Percentiles rank a stretch among this genome's conserved stretches.
Conservation (phyloP, 1,140 invertebrate species). For the Drosophila mauritiana region DNA sequence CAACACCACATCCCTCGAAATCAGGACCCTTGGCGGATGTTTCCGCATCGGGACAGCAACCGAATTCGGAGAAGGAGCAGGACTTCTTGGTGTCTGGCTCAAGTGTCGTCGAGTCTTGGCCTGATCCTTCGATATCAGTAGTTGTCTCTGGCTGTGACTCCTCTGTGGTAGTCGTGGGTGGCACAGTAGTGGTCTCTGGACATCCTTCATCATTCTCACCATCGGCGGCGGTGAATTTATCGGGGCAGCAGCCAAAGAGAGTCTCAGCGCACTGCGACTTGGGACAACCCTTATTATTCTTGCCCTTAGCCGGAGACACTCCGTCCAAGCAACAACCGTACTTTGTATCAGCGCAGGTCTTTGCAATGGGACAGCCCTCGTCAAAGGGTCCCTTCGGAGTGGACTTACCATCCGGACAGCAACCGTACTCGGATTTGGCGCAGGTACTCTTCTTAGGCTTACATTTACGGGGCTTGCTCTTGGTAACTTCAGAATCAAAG, state of each 20-base stretch:
- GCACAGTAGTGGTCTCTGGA: conserved; percentile 87
- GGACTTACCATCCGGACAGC: conserved; percentile 94
- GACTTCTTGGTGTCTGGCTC: conserved; percentile 65
- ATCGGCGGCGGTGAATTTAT: conserved; percentile 90
- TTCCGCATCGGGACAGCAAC: conserved; percentile 93
- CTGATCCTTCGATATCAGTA: conserved; percentile 72
- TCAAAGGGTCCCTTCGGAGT: conserved; percentile 93
- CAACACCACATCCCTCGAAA: conserved; percentile 92
- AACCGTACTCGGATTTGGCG: conserved; percentile 91
- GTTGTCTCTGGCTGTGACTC: conserved; percentile 64
- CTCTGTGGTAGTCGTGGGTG: conserved; percentile 73
- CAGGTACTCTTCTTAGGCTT: conserved; percentile 88
- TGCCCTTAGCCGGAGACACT: conserved; percentile 91
- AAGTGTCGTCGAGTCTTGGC: conserved; percentile 4
- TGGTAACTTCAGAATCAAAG: conserved; percentile 85
- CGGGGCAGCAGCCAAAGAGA: conserved; percentile 94
- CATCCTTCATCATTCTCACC: conserved; percentile 95
- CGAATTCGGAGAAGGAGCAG: conserved; percentile 91
- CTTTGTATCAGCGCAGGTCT: conserved; percentile 92
- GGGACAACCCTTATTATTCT: conserved; percentile 91
- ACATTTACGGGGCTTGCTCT: conserved; percentile 87
- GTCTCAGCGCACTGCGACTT: conserved; percentile 90
- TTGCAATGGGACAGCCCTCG: conserved; percentile 90
- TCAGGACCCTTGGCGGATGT: conserved; percentile 92
- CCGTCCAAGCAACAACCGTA: conserved; percentile 96